A percentile compares a stretch with the other conserved stretches of the same genome.
phyloP scores from a whole-genome alignment of 2,113 vertebrate species.

The Piliocolobus tephrosceles region DNA sequence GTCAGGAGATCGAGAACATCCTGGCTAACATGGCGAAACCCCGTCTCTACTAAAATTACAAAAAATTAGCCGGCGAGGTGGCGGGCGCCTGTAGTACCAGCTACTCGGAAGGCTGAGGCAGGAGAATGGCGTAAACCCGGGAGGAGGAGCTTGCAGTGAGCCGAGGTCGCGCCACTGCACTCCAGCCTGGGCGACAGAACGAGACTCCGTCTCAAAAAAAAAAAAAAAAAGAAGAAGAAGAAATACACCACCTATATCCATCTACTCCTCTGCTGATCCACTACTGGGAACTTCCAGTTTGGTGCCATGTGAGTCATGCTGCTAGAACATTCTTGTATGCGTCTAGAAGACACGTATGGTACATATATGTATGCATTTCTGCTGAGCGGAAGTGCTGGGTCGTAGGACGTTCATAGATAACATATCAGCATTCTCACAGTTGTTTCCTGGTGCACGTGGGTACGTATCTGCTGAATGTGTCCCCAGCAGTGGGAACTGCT shows the following conservation, averaged over 20 bases:
- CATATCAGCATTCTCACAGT: rapidly evolving
- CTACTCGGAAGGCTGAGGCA: no score
- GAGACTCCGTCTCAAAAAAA: no score
- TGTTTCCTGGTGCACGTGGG: background rate
- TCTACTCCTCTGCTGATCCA: rapidly evolving
- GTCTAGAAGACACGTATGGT: background rate
- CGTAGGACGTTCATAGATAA: rapidly evolving
- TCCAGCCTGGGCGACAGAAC: no score
- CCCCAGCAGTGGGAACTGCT: rapidly evolving
- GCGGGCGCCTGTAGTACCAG: no score
- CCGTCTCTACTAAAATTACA: no score
- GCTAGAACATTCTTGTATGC: rapidly evolving
- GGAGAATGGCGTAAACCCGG: no score
- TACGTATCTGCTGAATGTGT: rapidly evolving
- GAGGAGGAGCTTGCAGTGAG: no score
- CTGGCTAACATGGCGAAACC: no score
- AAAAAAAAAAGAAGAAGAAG: no score
- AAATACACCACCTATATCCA: background rate
- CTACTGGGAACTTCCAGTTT: rapidly evolving
- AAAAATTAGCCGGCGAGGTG: no score
- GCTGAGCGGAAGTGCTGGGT: background rate
- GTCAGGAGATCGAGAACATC: no score
- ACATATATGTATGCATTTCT: rapidly evolving
- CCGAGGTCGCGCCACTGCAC: no score
- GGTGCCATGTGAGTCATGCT: rapidly evolving